Evolutionary conservation across 1,140 invertebrate genomes (phyloP), one percentile per base, ranked within the genome.

Genomic region (Pogonognathellus flavescens): DNA sequence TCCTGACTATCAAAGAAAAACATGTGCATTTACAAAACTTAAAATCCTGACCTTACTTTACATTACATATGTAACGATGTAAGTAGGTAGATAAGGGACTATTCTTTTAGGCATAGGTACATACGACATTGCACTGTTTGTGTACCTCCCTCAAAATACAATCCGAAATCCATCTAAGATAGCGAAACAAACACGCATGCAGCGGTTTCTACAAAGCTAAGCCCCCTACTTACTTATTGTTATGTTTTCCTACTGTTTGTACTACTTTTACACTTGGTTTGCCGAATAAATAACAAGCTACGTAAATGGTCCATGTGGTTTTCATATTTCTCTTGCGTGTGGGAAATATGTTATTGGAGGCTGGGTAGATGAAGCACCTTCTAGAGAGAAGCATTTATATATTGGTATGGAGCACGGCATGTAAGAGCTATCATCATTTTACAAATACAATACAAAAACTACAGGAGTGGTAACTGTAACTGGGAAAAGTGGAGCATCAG

Each of bases 331-430:
- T n/a, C n/a, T n/a, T 41, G 31, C 31, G 31, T 41, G 31, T 41
- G 31, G 31, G 31, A 41, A 41, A 41, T 41, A 41, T 41, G 31
- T 41, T 41, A 41, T 41, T 41, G 2, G 31, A 41, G 1, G 31
- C n/a, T n/a, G 31, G 6, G 31, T 41, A 41, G 1, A 41, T 3
- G 31, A 3, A 41, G 25, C 9, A 25, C 20, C 20, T 66, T n/a
- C n/a, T n/a, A n/a, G n/a, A n/a, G n/a, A n/a, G n/a, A 66, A 1
- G 53, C 9, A 55, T 14, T 41, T 41, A 53, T 55, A 66, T 13
- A 66, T 66, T 66, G 22, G 62, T 22, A 25, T 25, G 62, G 20
- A 20, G 25, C 22, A 66, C 25, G 62, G 22, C 62, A 66, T 66
- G 62, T 5, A 60, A 18, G 11, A 60, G 59, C 31, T 22, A 60